Conservation (phyloP, 2,797 vertebrate genomes). For the Silurus aristotelis region DNA sequence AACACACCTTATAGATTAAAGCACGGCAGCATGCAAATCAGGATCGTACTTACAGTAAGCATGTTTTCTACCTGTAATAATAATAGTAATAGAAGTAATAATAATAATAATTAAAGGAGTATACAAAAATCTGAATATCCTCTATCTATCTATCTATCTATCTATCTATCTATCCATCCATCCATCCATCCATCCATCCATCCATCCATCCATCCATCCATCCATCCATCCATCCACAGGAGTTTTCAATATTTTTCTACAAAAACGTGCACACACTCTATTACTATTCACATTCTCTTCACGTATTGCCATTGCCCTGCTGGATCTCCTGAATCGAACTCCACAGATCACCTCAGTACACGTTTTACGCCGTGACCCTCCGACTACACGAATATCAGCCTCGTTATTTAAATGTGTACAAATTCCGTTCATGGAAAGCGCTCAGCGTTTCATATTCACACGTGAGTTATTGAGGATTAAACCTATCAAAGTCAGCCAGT, state of each 20-base stretch:
- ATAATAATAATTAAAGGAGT: not conserved
- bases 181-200: too few relatives aligned
- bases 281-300: too few relatives aligned
- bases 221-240: too few relatives aligned
- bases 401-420: not conserved
- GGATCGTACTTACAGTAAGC: not conserved
- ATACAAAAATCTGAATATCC: too few relatives aligned
- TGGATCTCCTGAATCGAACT: not conserved
- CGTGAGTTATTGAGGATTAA: not conserved
- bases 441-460: too few relatives aligned
- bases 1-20: not conserved
- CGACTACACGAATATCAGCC: not conserved
- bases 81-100: not conserved
- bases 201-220: too few relatives aligned
- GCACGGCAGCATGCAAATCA: not conserved
- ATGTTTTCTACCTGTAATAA: not conserved
- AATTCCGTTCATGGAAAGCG: not conserved
- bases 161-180: too few relatives aligned
- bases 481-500: not conserved
- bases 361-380: too few relatives aligned
- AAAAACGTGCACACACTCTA: not conserved
- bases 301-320: not conserved
- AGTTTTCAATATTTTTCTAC: too few relatives aligned
- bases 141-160: too few relatives aligned
- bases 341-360: not conserved